Evolutionary conservation across 2,888 invertebrate genomes (phyloP).

Genomic region (Noctua fimbriata): DNA sequence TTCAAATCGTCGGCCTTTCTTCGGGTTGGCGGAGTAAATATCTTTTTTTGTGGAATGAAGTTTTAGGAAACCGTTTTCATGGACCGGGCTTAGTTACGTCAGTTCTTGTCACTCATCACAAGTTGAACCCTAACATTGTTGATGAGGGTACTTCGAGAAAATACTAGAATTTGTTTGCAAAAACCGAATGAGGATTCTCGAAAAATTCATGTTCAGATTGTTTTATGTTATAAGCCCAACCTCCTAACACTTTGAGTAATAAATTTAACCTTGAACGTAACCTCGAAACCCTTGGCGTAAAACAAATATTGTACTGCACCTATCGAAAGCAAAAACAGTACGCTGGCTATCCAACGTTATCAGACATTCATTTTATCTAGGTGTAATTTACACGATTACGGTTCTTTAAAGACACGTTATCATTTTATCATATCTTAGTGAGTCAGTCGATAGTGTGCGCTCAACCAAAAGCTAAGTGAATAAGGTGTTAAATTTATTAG

Average conservation of each 20-base stretch:
- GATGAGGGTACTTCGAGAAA: background rate
- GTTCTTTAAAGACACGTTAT: conserved; percentile 74
- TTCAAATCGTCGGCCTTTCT: conserved; percentile 36
- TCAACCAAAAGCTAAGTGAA: conserved; percentile 64
- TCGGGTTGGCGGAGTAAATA: conserved; percentile 4
- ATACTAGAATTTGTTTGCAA: background rate
- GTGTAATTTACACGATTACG: conserved; percentile 70
- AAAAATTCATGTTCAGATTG: background rate
- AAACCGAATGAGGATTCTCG: conserved; percentile 1
- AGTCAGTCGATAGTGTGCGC: conserved; percentile 77
- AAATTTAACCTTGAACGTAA: conserved; percentile 20
- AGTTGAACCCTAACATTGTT: background rate
- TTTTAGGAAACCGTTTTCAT: conserved; percentile 12
- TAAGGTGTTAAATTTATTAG: conserved; percentile 40
- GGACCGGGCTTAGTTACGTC: background rate
- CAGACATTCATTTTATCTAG: conserved; percentile 66
- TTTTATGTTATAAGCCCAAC: background rate
- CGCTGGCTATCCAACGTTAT: conserved; percentile 43
- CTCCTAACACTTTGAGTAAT: background rate
- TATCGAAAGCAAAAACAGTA: conserved; percentile 46
- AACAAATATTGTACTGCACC: conserved; percentile 30
- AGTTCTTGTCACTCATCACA: background rate
- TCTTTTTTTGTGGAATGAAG: background rate
- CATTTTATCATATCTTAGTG: conserved; percentile 76
- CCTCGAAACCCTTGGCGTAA: conserved; percentile 2